Conservation (phyloP, 64 coral and sea anemone genomes). For the Actinia tenebrosa region DNA sequence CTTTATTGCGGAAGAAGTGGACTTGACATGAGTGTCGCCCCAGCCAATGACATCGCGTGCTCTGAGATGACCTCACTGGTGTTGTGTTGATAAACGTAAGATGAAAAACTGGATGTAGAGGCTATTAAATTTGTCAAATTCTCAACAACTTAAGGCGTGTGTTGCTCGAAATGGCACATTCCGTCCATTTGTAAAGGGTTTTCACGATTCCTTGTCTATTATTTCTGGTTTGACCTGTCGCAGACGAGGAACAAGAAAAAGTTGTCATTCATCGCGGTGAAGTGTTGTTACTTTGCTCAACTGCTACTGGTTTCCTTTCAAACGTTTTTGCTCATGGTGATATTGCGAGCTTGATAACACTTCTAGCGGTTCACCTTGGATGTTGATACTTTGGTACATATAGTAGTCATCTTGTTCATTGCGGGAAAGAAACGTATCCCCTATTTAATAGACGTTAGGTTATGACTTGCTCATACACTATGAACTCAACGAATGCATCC, state of each 20-base stretch:
- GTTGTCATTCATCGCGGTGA: neutral
- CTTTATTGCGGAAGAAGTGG: neutral
- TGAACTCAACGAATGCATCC: conserved; percentile 4
- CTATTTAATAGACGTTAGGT: neutral
- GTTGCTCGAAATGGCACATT: neutral
- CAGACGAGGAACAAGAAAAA: neutral
- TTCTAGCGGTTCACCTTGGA: too few relatives aligned
- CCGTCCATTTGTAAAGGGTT: neutral
- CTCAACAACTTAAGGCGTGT: neutral
- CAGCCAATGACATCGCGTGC: neutral
- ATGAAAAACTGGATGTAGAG: neutral
- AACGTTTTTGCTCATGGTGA: too few relatives aligned
- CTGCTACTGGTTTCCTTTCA: too few relatives aligned
- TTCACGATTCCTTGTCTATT: neutral
- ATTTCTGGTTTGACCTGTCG: neutral
- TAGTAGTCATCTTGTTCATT: neutral
- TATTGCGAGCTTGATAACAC: too few relatives aligned
- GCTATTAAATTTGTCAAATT: conserved; percentile 3
- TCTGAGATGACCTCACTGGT: neutral
- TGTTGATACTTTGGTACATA: neutral
- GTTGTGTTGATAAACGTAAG: neutral
- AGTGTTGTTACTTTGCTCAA: too few relatives aligned
- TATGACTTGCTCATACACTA: neutral
- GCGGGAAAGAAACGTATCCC: neutral
- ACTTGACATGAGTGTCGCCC: neutral